phyloP scores from a whole-genome alignment of 2,888 invertebrate species.

The Limnephilus marmoratus region DNA sequence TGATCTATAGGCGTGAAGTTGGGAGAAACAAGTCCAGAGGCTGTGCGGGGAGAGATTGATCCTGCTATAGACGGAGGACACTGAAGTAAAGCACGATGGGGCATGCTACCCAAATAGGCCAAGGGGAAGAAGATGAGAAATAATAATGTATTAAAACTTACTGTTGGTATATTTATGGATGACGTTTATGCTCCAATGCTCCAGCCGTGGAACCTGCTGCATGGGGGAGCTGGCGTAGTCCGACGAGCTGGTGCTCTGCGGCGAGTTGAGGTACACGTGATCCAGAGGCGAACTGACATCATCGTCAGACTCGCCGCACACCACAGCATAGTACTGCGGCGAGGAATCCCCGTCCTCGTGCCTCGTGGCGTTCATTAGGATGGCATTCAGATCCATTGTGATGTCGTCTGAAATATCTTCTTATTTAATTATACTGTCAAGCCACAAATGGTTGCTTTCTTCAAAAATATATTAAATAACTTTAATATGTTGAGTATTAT shows the following conservation, averaged over 20 bases:
- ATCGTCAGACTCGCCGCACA: slow-evolving; percentile 3
- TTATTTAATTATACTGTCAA: too few species aligned
- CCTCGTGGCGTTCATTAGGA: slow-evolving; percentile 1
- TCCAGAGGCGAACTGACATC: slow-evolving; percentile 27
- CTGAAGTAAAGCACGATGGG: too few species aligned
- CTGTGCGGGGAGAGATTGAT: too few species aligned
- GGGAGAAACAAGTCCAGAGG: too few species aligned
- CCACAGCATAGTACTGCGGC: background rate
- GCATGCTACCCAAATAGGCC: too few species aligned
- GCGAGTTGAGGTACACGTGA: background rate
- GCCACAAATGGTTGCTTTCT: too few species aligned
- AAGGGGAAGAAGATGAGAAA: background rate
- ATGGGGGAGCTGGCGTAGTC: slow-evolving; percentile 30
- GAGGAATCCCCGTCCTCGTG: slow-evolving; percentile 29
- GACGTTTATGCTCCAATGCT: slow-evolving; percentile 39
- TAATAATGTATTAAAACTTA: slow-evolving; percentile 13
- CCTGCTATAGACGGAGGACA: too few species aligned
- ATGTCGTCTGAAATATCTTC: slow-evolving; percentile 1
- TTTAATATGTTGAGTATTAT: background rate
- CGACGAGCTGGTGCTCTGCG: slow-evolving; percentile 38
- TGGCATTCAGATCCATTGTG: slow-evolving; percentile 11
- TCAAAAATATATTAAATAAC: background rate
- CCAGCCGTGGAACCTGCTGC: background rate
- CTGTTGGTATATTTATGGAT: slow-evolving; percentile 37
- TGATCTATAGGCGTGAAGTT: too few species aligned